Conservation (phyloP, 1,140 invertebrate species). For the Laupala kohalensis region DNA sequence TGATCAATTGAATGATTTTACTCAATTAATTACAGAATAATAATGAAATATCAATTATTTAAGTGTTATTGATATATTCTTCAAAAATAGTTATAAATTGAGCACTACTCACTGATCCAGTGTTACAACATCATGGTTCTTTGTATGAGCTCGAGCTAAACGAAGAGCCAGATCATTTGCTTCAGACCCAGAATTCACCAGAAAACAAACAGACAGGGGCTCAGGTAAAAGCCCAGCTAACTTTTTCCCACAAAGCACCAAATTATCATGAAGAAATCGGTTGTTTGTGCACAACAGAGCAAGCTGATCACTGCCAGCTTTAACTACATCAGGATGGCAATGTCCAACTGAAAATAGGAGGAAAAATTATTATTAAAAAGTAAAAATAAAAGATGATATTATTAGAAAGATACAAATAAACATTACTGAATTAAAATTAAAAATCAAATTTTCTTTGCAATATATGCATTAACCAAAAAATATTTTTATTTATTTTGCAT, state of each 20-base stretch:
- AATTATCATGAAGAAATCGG: conserved; percentile 88
- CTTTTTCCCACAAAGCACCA: conserved; percentile 80
- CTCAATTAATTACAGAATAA: too few species aligned
- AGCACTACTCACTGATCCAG: conserved; percentile 81
- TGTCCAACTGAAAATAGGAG: conserved; percentile 76
- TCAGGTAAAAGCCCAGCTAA: conserved; percentile 69
- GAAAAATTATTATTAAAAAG: too few species aligned
- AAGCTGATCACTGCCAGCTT: conserved; percentile 81
- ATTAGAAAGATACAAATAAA: too few species aligned
- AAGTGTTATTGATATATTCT: too few species aligned
- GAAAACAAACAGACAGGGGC: conserved; percentile 81
- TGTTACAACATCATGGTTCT: conserved; percentile 77
- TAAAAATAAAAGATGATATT: too few species aligned
- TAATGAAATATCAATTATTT: too few species aligned
- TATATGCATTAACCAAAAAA: too few species aligned
- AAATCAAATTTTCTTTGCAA: too few species aligned
- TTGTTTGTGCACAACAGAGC: conserved; percentile 81
- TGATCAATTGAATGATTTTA: too few species aligned
- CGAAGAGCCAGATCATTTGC: conserved; percentile 94
- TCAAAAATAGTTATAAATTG: background rate
- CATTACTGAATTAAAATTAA: too few species aligned
- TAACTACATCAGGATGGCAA: conserved; percentile 87
- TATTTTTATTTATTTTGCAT: too few species aligned
- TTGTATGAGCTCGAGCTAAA: conserved; percentile 77
- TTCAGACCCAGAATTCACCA: conserved; percentile 98